Base-by-base conservation (phyloP, 2,797 vertebrate species). In the Anguilla obscura region DNA sequence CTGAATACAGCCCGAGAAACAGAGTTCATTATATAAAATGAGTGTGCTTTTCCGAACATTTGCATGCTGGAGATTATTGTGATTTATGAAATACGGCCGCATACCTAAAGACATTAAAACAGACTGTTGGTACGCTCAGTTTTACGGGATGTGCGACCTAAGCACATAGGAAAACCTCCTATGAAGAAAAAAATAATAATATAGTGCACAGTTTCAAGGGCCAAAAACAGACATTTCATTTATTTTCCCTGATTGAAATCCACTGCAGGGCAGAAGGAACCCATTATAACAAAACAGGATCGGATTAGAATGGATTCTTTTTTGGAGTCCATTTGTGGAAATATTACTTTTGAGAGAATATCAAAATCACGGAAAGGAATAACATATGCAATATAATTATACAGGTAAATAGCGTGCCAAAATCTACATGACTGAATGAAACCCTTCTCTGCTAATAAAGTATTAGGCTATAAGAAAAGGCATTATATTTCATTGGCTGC, bases 1-100 rank as follows among this genome's bases (percentile, higher is more conserved):
- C 36, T 79, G 74, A 79, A 79, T 40, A 79, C 18, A 21, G 74
- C 3, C 74, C 74, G 45, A 79, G 36, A 79, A 79, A 45, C 18
- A 79, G 24, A 79, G 74, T 79, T 40, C 40, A 79, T 45, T 79
- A 79, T 79, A 45, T 79, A 79, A 79, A n/a, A 30, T 58, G n/a
- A n/a, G 74, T 45, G 21, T 40, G 74, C 36, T 40, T 27, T 71
- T 79, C 36, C 14, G 40, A 79, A 79, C 74, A 71, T 71, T 45
- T 24, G 36, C 74, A 45, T 79, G 74, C 74, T 16, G 45, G 14
- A 40, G 33, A 79, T 79, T 45, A 40, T 79, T 79, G 36, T 45
- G 74, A 79, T 79, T 79, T 79, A 16, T 45, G 36, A 79, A 79
- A 79, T 16, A 79, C 33, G 74, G 24, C 52, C 9, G 30, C 50